Evolutionary conservation across 2,797 vertebrate genomes (phyloP).

Genomic region (Acipenser transmontanus): DNA sequence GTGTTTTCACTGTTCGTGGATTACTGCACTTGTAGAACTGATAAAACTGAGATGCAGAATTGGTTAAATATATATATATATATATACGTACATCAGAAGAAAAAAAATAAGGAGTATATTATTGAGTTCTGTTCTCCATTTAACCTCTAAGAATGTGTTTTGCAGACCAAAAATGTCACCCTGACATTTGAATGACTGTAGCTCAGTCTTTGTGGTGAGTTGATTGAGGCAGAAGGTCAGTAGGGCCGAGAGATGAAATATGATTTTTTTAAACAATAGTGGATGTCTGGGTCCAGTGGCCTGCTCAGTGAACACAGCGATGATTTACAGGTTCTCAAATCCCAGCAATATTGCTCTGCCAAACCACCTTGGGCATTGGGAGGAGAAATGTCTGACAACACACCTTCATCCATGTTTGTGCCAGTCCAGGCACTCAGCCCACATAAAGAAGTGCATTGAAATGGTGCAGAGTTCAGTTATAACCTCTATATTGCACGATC

Average conservation of each 20-base stretch:
- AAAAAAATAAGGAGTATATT: too few species aligned
- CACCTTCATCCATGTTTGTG: neutral
- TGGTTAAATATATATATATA: too few species aligned
- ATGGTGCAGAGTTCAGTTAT: too few species aligned
- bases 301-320: neutral
- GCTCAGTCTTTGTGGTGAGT: neutral
- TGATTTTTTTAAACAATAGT: neutral
- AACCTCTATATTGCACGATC: too few species aligned
- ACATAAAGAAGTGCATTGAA: too few species aligned
- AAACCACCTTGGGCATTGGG: neutral
- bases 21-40: too few species aligned
- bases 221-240: neutral
- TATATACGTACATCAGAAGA: too few species aligned
- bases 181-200: neutral
- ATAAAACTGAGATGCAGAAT: too few species aligned
- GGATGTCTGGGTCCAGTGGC: neutral
- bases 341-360: neutral
- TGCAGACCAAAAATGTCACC: conserved; percentile 4
- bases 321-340: neutral
- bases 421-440: too few species aligned
- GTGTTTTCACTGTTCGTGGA: too few species aligned
- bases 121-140: neutral
- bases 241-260: neutral
- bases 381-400: neutral
- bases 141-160: neutral